Percentiles rank a stretch among this genome's conserved stretches.
These are phyloP conservation scores for Rhinoptilus africanus DNA, from an alignment of 2,113 vertebrate genomes.

Conservation along the genomic window DNA sequence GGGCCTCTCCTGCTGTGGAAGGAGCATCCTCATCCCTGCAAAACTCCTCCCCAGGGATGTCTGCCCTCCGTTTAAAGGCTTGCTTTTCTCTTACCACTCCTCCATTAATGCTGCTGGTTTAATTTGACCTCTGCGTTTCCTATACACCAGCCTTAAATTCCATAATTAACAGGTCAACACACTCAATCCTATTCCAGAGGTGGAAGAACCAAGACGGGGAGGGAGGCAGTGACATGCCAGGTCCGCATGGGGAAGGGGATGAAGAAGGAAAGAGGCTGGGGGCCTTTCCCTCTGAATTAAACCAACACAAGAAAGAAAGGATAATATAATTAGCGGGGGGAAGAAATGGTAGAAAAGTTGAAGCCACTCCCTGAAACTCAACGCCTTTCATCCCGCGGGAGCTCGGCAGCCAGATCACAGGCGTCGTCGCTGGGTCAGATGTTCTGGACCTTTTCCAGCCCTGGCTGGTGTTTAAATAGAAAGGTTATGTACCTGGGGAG, in stretches of 20 bases:
- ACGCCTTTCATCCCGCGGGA: fast-evolving
- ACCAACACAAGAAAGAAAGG: neutral
- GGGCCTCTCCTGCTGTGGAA: neutral
- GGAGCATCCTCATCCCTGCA: neutral
- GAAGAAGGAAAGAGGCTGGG: neutral
- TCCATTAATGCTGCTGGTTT: neutral
- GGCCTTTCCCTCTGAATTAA: neutral
- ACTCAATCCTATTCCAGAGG: neutral
- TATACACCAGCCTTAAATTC: neutral
- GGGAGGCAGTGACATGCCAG: neutral
- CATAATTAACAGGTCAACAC: fast-evolving
- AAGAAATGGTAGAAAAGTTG: neutral
- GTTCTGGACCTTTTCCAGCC: slow-evolving; percentile 16
- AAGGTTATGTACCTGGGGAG: slow-evolving; percentile 15
- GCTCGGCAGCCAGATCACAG: neutral
- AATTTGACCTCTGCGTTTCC: neutral
- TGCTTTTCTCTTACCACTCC: neutral
- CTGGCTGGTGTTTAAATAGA: neutral
- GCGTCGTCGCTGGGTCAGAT: neutral
- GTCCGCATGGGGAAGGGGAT: fast-evolving
- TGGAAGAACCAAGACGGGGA: fast-evolving
- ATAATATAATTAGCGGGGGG: neutral
- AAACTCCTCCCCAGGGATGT: neutral
- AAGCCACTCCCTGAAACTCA: neutral
- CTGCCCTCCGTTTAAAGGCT: neutral